Percentiles rank a stretch among this genome's conserved stretches.
Evolutionary conservation across 2,888 invertebrate species (phyloP).

Genomic region (Metalampra italica): DNA sequence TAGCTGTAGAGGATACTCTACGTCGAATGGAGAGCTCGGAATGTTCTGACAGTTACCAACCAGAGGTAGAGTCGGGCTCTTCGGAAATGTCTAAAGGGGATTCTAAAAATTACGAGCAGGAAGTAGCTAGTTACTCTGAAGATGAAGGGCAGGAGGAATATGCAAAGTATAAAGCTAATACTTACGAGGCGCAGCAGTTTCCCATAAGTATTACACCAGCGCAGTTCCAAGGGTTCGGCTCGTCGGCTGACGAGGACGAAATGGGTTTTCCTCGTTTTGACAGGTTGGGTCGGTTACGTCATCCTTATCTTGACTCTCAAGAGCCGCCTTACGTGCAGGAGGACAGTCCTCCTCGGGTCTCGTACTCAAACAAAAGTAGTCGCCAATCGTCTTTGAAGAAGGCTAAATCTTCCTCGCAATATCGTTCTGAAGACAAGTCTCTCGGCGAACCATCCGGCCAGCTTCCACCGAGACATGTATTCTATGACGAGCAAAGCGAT

Average conservation of each 20-base stretch:
- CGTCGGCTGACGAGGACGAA: slow-evolving; percentile 81
- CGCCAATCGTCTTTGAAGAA: slow-evolving; percentile 71
- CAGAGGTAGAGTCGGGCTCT: slow-evolving; percentile 81
- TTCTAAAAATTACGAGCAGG: slow-evolving; percentile 61
- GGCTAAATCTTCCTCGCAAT: slow-evolving; percentile 50
- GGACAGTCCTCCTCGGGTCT: slow-evolving; percentile 64
- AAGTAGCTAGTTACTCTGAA: slow-evolving; percentile 70
- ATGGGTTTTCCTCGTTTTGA: slow-evolving; percentile 82
- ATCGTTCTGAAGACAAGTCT: slow-evolving; percentile 55
- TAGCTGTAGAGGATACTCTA: slow-evolving; percentile 59
- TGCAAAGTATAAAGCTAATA: slow-evolving; percentile 56
- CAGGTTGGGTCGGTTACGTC: slow-evolving; percentile 75
- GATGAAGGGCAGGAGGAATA: slow-evolving; percentile 76
- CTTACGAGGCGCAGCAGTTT: slow-evolving; percentile 64
- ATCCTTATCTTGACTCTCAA: slow-evolving; percentile 72
- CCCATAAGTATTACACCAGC: slow-evolving; percentile 69
- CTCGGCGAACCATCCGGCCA: slow-evolving; percentile 58
- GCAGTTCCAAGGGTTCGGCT: slow-evolving; percentile 80
- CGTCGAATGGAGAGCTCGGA: slow-evolving; percentile 81
- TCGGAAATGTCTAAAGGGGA: slow-evolving; percentile 80
- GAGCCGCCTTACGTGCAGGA: slow-evolving; percentile 70
- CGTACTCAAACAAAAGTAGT: slow-evolving; percentile 70
- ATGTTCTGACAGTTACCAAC: slow-evolving; percentile 84
- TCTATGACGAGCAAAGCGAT: slow-evolving; percentile 65
- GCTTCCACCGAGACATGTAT: slow-evolving; percentile 47